Conservation (phyloP, 2,113 vertebrate species). For the Symphodus melops region DNA sequence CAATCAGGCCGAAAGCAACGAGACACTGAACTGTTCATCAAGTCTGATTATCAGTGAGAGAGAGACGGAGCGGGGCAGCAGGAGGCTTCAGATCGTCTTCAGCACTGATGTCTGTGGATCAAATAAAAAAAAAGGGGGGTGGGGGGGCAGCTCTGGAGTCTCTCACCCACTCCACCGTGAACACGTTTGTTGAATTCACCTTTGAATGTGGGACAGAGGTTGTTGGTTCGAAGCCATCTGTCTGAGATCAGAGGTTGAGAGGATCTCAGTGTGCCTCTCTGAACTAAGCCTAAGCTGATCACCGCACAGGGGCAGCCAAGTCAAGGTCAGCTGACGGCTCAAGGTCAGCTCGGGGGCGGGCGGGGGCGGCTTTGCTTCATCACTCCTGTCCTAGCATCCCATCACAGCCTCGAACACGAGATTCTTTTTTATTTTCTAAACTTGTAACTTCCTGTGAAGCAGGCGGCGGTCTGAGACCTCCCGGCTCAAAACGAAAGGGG, state of each 20-base stretch:
- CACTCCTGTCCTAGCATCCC: no score
- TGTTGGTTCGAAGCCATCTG: conserved; percentile 18
- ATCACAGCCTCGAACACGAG: no score
- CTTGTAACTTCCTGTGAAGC: no score
- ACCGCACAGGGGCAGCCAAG: neutral
- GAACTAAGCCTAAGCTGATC: conserved; percentile 66
- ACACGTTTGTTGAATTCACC: neutral
- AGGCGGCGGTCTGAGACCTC: no score
- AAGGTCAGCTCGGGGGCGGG: conserved; percentile 15
- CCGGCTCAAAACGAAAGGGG: no score
- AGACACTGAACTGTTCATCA: neutral
- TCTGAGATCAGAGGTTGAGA: conserved; percentile 36
- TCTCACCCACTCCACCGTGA: accelerated
- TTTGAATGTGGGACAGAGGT: neutral
- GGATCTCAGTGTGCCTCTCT: conserved; percentile 25
- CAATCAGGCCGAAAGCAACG: neutral
- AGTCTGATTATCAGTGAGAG: neutral
- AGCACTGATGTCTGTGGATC: neutral
- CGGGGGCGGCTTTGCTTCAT: neutral
- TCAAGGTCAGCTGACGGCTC: conserved; percentile 30
- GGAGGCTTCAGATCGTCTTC: neutral
- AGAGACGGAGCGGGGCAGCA: neutral
- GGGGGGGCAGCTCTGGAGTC: neutral
- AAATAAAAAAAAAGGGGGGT: no score
- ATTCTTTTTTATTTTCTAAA: no score